A percentile compares a stretch with the other conserved stretches of the same genome.
These are phyloP conservation scores for Asbolus verrucosus DNA, from an alignment of 1,140 invertebrate species.

Conservation along the genomic window DNA sequence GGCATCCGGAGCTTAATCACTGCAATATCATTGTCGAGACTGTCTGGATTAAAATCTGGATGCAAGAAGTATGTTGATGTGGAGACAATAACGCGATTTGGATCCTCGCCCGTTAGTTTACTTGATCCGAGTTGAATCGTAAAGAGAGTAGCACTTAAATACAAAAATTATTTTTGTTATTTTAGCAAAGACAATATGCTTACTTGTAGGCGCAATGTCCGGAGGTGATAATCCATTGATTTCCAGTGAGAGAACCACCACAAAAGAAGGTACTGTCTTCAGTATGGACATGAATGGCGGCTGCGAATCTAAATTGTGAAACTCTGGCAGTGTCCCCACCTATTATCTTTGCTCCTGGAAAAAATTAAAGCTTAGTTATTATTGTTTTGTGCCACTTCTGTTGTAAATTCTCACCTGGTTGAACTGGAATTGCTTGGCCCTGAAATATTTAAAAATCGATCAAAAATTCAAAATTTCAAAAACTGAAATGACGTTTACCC, in stretches of 20 bases:
- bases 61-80: neutral
- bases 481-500: too few relatives aligned
- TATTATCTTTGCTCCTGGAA: too few relatives aligned
- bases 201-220: neutral
- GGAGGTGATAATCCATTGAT: neutral
- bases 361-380: too few relatives aligned
- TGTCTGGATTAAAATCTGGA: conserved; percentile 5
- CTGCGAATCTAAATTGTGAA: neutral
- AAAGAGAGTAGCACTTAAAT: neutral
- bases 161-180: too few relatives aligned
- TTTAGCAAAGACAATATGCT: neutral
- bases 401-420: too few relatives aligned
- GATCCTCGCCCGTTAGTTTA: neutral
- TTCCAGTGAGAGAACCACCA: neutral
- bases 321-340: neutral
- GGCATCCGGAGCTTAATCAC: neutral
- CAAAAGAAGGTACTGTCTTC: neutral
- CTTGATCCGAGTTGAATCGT: neutral
- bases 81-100: neutral
- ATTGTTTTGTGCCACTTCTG: too few relatives aligned
- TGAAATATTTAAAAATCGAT: too few relatives aligned
- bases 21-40: neutral
- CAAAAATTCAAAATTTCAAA: too few relatives aligned
- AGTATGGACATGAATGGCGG: neutral
- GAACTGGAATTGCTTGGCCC: too few relatives aligned